Percentiles rank a stretch among this genome's conserved stretches.
phyloP scores from a whole-genome alignment of 2,797 vertebrate genomes.

The Coluber constrictor region DNA sequence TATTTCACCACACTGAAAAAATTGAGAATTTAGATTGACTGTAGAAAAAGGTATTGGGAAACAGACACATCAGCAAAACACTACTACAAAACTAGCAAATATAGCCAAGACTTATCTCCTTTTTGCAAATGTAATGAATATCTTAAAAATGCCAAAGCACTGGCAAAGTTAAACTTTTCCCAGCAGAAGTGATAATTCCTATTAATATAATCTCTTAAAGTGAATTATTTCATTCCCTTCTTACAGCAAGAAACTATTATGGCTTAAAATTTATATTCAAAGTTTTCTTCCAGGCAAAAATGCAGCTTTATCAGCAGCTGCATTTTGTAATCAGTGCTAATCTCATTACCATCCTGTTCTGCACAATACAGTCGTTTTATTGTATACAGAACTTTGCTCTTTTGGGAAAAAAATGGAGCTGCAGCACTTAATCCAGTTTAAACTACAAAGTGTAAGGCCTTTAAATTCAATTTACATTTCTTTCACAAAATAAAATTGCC shows the following conservation, averaged over 20 bases:
- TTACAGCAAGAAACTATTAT: constrained; percentile 78
- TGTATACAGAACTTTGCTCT: constrained; percentile 56
- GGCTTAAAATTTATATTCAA: constrained; percentile 77
- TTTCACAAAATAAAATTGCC: constrained; percentile 64
- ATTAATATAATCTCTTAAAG: constrained; percentile 77
- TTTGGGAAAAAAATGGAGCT: constrained; percentile 60
- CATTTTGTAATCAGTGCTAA: constrained; percentile 72
- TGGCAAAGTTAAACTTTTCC: constrained; percentile 74
- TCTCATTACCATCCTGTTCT: constrained; percentile 61
- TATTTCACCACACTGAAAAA: constrained; percentile 63
- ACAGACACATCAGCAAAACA: constrained; percentile 72
- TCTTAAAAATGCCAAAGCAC: constrained; percentile 67
- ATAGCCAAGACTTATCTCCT: constrained; percentile 71
- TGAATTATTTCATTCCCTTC: constrained; percentile 75
- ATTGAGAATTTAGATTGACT: constrained; percentile 64
- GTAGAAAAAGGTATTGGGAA: constrained; percentile 65
- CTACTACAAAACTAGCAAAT: constrained; percentile 79
- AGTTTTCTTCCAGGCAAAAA: constrained; percentile 68
- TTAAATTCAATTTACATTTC: constrained; percentile 70
- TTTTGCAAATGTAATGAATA: constrained; percentile 59
- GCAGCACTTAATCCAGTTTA: constrained; percentile 71
- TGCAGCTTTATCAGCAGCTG: constrained; percentile 52
- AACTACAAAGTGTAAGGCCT: constrained; percentile 70
- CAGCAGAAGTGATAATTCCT: constrained; percentile 74
- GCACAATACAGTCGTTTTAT: constrained; percentile 46